Base-by-base conservation (phyloP, 2,113 vertebrate species). In the Polypterus bichir region DNA sequence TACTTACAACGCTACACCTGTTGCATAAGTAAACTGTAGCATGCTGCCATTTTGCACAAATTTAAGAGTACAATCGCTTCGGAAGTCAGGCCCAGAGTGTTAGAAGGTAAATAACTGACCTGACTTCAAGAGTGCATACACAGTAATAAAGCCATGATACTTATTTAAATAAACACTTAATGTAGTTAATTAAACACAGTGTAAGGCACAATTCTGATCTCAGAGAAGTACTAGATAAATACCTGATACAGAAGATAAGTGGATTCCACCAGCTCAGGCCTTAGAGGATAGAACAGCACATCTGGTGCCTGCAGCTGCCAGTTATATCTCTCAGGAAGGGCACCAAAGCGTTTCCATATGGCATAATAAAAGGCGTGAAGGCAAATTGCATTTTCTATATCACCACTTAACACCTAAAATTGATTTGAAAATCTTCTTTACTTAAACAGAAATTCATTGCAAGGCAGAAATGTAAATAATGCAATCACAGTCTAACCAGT, bases 291-390 rank as follows among this genome's bases (percentile, higher is more conserved):
- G 64, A 99, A 98, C 44, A 91, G 90, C 60, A 98, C 90, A 48
- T 99, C 97, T 0, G 97, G 93, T 1, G 92, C 91, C 75, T 98
- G 93, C 49, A 97, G 79, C 64, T 98, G 95, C 97, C 97, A 99
- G 88, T 99, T 99, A 72, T 94, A 99, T 54, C 97, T 81, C 73
- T 99, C 97, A 0, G 97, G 95, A 62, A 99, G 86, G 54, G 97
- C 95, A 7, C 93, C 97, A 0, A 92, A 99, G 6, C 97, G 90
- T 60, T 93, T 98, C 97, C 97, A 99, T 51, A 98, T 96, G 74
- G 95, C 93, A 11, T 99, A 98, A 77, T 99, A 98, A 74, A 98
- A 98, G 67, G 97, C 95, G 45, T 99, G 97, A 7, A 98, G 89
- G 74, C 97, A 99, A 78, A 99, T 99, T 45, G 95, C 97, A 51